phyloP scores from a whole-genome alignment of 2,113 vertebrate species.

The Arenaria interpres region DNA sequence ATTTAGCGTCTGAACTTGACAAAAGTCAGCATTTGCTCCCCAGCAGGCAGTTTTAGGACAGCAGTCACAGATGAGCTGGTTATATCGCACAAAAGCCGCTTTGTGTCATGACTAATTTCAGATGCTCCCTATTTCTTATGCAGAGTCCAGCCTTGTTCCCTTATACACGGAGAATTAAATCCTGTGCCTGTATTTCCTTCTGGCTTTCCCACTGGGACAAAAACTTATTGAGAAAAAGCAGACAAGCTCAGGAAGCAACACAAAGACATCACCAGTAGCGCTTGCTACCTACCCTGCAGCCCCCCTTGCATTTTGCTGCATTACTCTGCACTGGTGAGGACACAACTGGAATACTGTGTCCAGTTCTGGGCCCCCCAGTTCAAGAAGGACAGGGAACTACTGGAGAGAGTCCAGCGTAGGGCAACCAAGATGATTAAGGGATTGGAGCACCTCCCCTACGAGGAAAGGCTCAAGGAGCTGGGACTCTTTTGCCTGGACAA shows the following conservation, averaged over 20 bases:
- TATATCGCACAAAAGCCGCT: conserved; percentile 28
- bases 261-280: not conserved
- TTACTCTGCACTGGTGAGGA: too few species aligned
- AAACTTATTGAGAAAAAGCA: not conserved
- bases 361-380: too few species aligned
- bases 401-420: too few species aligned
- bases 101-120: conserved; percentile 22
- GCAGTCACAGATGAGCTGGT: not conserved
- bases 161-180: not conserved
- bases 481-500: too few species aligned
- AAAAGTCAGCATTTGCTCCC: not conserved
- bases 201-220: not conserved
- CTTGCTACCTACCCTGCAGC: not conserved
- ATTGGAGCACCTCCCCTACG: too few species aligned
- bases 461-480: too few species aligned
- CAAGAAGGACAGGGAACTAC: too few species aligned
- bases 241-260: not conserved
- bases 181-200: not conserved
- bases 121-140: not conserved
- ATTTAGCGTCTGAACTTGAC: not conserved
- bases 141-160: not conserved
- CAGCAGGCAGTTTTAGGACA: not conserved
- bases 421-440: too few species aligned
- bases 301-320: not conserved
- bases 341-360: too few species aligned